Percentiles rank a stretch among this genome's conserved stretches.
Conservation (phyloP, 2,113 vertebrate species). For the Osmerus eperlanus region DNA sequence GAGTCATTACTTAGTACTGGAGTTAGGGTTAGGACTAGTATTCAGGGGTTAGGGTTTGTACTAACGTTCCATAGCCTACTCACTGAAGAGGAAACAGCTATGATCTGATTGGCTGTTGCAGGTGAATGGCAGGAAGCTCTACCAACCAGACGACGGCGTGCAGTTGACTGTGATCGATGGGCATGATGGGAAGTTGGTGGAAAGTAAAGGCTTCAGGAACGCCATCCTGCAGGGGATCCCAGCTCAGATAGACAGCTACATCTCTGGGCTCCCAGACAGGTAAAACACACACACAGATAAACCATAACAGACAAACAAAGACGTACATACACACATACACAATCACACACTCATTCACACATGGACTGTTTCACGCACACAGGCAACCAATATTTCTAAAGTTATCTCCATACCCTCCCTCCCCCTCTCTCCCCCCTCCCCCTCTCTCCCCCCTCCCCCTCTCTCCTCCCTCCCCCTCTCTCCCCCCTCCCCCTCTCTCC, state of each 20-base stretch:
- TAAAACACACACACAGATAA: slow-evolving; percentile 49
- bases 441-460: no score
- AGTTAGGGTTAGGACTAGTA: no score
- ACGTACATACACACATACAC: background rate
- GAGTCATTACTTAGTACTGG: no score
- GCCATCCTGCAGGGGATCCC: slow-evolving; percentile 85
- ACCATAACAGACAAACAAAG: background rate
- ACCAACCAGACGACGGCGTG: slow-evolving; percentile 83
- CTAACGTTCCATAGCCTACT: background rate
- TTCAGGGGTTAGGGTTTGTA: background rate
- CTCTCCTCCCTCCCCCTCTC: no score
- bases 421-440: background rate
- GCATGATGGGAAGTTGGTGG: slow-evolving; percentile 77
- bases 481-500: no score
- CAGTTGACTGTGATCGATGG: slow-evolving; percentile 85
- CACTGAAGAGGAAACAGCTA: background rate
- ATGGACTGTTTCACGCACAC: background rate
- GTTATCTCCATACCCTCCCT: no score
- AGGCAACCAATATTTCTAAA: background rate
- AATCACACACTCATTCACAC: background rate
- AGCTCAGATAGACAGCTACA: slow-evolving; percentile 82
- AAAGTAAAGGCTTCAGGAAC: slow-evolving; percentile 77
- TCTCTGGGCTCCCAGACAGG: slow-evolving; percentile 80
- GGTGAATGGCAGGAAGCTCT: slow-evolving; percentile 82
- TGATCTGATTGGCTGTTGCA: slow-evolving; percentile 51